Evolutionary conservation across 2,888 invertebrate species (phyloP).

Genomic region (Chelonus formosanus): DNA sequence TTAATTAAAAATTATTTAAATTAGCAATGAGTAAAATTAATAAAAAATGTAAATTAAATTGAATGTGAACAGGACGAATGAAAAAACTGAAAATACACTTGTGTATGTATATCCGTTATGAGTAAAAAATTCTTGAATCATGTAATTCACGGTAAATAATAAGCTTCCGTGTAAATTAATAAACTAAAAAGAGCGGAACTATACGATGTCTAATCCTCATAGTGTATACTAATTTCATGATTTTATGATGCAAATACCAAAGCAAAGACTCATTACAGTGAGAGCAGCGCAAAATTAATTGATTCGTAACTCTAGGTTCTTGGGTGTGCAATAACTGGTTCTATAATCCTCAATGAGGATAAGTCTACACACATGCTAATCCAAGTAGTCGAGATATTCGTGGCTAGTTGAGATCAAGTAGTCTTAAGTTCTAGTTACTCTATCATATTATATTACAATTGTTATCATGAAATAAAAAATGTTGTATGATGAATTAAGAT

Average conservation of each 20-base stretch:
- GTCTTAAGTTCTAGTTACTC: no score
- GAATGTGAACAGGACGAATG: neutral
- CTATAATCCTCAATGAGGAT: constrained; percentile 16
- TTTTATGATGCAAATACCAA: constrained; percentile 30
- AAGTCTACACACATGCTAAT: no score
- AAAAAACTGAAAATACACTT: neutral
- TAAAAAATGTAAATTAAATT: constrained; percentile 3
- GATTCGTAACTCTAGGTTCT: constrained; percentile 31
- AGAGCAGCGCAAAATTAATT: constrained; percentile 30
- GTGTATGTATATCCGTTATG: constrained; percentile 2
- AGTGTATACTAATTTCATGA: constrained; percentile 27
- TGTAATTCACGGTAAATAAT: constrained; percentile 15
- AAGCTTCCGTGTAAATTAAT: constrained; percentile 23
- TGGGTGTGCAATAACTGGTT: constrained; percentile 30
- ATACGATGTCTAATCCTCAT: constrained; percentile 6
- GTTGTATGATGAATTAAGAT: no score
- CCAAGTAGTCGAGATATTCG: no score
- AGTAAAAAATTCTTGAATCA: constrained; percentile 13
- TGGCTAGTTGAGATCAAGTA: no score
- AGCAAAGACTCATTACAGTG: constrained; percentile 28
- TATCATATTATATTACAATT: no score
- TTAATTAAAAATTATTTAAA: no score
- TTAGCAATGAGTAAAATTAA: neutral
- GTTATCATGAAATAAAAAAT: no score
- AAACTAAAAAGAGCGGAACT: constrained; percentile 20